These are phyloP conservation scores for Drosophila asahinai DNA, from an alignment of 1,140 invertebrate genomes.

Conservation along the genomic window DNA sequence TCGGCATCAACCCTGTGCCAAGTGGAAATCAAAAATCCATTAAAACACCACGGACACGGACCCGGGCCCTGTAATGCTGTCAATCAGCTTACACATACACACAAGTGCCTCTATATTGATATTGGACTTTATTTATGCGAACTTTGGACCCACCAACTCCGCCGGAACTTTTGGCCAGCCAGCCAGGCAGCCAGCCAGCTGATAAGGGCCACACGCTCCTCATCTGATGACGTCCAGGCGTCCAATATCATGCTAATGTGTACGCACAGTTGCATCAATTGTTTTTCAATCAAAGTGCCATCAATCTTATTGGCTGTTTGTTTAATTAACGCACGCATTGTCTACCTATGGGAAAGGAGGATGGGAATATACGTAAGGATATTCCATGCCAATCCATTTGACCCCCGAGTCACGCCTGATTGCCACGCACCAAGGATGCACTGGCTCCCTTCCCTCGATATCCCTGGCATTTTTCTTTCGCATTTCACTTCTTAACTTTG, in stretches of 20 bases:
- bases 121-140: conserved; percentile 79
- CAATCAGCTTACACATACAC: conserved; percentile 76
- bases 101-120: conserved; percentile 64
- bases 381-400: conserved; percentile 73
- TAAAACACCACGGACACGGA: conserved; percentile 70
- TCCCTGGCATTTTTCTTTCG: conserved; percentile 78
- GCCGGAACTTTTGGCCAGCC: conserved; percentile 65
- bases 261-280: conserved; percentile 82
- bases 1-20: conserved; percentile 43
- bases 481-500: conserved; percentile 81
- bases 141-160: conserved; percentile 55
- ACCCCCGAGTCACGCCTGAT: conserved; percentile 73
- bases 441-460: conserved; percentile 15
- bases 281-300: conserved; percentile 83
- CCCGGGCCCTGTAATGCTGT: conserved; percentile 48
- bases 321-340: conserved; percentile 77
- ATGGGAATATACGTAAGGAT: conserved; percentile 32
- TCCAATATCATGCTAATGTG: conserved; percentile 83
- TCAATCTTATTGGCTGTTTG: conserved; percentile 82
- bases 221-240: conserved; percentile 43
- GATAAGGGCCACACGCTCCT: conserved; percentile 67
- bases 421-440: conserved; percentile 54
- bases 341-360: conserved; percentile 40
- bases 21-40: conserved; percentile 83
- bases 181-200: conserved; percentile 70